Base-by-base conservation (phyloP, 2,797 vertebrate genomes). In the Lepus townsendii region DNA sequence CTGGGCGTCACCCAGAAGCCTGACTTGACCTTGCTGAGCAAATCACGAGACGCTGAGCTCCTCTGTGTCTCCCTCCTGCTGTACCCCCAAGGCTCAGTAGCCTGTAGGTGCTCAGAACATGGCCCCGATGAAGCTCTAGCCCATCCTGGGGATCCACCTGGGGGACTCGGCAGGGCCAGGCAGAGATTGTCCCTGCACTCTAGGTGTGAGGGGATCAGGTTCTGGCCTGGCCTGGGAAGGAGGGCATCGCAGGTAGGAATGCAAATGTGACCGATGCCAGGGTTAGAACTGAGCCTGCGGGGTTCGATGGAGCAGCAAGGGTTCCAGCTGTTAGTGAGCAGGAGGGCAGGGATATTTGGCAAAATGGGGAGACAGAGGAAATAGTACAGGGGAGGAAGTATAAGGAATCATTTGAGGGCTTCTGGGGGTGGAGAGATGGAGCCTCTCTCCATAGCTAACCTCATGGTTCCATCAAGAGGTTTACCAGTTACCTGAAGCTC, bases 81-180 rank as follows among this genome's bases (percentile, higher is more conserved):
- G 17, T 20, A 17, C 4, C 60, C 47, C 12, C 10, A 17, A 50
- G n/a, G 19, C 26, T 17, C 2, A 1, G 47, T 0, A 0, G 19
- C 4, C 3, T 3, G n/a, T 1, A 38, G 52, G 30, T 60, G 60
- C 65, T 38, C 66, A 68, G 66, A 63, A 77, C 83, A 47, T 35
- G 83, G 85, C 22, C 83, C 30, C 0, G 52, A 60, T 47, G 73
- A 96, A 79, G 24, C 12, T 75, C 3, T 42, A 47, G 42, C 12
- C 42, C 7, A 1, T 75, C 35, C 35, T 35, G 35, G 35, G 35
- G 35, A 35, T 13, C 57, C 10, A 85, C 72, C n/a, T 19, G n/a
- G 57, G 16, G 65, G 24, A 30, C 7, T 82, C 65, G n/a, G 38
- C 52, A 24, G 69, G 47, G 8, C n/a, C n/a, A 52, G n/a, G 32